A percentile compares a stretch with the other conserved stretches of the same genome.
phyloP scores from a whole-genome alignment of 64 coral and sea anemone species.

The Montipora efflorescens region DNA sequence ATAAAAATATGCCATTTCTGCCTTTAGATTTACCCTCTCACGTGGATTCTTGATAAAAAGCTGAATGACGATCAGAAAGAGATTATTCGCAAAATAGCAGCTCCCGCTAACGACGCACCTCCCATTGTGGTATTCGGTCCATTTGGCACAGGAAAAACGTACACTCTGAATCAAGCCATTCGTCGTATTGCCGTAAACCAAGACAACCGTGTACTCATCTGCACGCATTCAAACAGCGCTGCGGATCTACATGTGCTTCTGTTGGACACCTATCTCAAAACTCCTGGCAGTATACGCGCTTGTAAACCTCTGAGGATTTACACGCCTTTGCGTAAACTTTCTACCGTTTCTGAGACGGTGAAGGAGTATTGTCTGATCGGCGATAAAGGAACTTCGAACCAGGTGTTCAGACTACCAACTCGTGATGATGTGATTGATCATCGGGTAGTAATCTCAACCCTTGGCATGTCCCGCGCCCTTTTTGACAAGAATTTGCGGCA shows the following conservation, averaged over 20 bases:
- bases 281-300: slow-evolving; percentile 22
- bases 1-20: background rate
- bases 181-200: slow-evolving; percentile 55
- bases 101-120: slow-evolving; percentile 42
- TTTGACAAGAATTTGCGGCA: slow-evolving; percentile 65
- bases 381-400: slow-evolving; percentile 5
- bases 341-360: slow-evolving; percentile 25
- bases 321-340: slow-evolving; percentile 28
- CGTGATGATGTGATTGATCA: slow-evolving; percentile 62
- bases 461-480: slow-evolving; percentile 76
- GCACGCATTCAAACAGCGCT: slow-evolving; percentile 91
- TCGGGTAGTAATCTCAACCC: slow-evolving; percentile 76
- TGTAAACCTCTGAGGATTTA: slow-evolving; percentile 75
- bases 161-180: slow-evolving; percentile 79
- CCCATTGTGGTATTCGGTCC: slow-evolving; percentile 92
- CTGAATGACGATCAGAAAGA: slow-evolving; percentile 73
- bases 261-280: slow-evolving; percentile 61
- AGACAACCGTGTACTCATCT: slow-evolving; percentile 75
- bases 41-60: slow-evolving; percentile 71
- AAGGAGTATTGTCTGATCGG: slow-evolving; percentile 64
- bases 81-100: slow-evolving; percentile 73
- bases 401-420: slow-evolving; percentile 71
- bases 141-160: slow-evolving; percentile 94
- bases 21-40: slow-evolving; percentile 20
- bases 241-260: slow-evolving; percentile 87